phyloP scores from a whole-genome alignment of 2,113 vertebrate genomes.

The Anser brachyrhynchus region DNA sequence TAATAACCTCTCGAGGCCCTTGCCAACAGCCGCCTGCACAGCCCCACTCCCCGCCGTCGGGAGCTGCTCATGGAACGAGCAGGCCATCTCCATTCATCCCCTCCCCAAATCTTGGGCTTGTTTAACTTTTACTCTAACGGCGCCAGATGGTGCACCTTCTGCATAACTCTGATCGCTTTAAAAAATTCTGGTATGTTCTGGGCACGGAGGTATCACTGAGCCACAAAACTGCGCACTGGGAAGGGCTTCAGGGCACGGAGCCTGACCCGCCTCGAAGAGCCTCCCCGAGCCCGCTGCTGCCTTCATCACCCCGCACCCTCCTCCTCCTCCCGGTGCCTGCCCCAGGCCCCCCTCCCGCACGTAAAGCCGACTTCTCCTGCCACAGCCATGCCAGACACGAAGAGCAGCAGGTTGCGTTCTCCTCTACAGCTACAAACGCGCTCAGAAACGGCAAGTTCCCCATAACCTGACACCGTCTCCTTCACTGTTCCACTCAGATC shows the following conservation, averaged over 20 bases:
- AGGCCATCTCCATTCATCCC: neutral
- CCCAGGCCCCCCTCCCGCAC: neutral
- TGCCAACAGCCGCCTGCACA: rapidly evolving
- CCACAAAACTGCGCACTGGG: neutral
- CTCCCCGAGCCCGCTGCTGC: neutral
- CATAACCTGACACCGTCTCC: rapidly evolving
- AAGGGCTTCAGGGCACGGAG: neutral
- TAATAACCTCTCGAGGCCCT: neutral
- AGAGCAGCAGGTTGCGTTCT: rapidly evolving
- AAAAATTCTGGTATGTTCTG: neutral
- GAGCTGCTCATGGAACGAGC: neutral
- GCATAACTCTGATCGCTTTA: neutral
- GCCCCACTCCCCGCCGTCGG: neutral
- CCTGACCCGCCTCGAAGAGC: rapidly evolving
- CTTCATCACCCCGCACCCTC: neutral
- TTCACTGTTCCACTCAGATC: neutral
- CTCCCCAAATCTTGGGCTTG: neutral
- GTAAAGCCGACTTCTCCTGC: neutral
- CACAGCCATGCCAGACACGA: rapidly evolving
- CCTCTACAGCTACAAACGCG: neutral
- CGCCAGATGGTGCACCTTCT: neutral
- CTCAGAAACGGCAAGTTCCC: neutral
- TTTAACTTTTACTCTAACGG: neutral
- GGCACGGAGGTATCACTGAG: neutral
- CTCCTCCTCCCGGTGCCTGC: neutral